Evolutionary conservation across 2,888 invertebrate species (phyloP), one percentile per base, ranked within the genome.

Genomic region (Metopia argyrocephala): DNA sequence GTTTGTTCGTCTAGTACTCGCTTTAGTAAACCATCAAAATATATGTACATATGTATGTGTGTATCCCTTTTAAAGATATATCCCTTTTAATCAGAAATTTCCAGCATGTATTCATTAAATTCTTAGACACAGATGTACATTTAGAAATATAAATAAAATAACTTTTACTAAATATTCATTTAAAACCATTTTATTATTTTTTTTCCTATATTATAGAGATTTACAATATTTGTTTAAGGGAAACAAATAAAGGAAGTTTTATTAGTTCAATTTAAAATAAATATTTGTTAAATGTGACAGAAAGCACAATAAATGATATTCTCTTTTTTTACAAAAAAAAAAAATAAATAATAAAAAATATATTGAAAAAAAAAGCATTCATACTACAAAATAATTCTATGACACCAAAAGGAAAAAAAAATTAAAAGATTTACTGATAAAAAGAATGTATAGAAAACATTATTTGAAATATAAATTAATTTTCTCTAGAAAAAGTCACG

Each of bases 401-500:
- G 9, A 31, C 6, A 9, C n/a, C n/a, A 31, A 31, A 31, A 6
- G 9, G 1, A 31, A 31, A 20, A 38, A 18, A 21, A 59, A 31
- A 12, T 18, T 3, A 12, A 57, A 57, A 57, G 20, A 31, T 65
- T 69, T 23, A 64, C 7, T 18, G 71, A 71, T 66, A 68, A 57
- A 73, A 73, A 69, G n/a, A 61, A 54, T n/a, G n/a, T n/a, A 28
- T 59, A 48, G n/a, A 56, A 5, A 57, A 79, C 65, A 38, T 3
- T 62, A 81, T 70, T 61, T 73, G 20, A 74, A 61, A n/a, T 64
- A 70, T n/a, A 61, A 66, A 70, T 70, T 48, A 62, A 62, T 68
- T 68, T 71, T 28, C 15, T 59, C 38, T 45, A 21, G 23, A 64
- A 70, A 83, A 84, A 76, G 84, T 83, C 83, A 83, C 78, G 83